These are phyloP conservation scores for Pollenia labialis DNA, from an alignment of 2,888 invertebrate genomes.

Conservation along the genomic window DNA sequence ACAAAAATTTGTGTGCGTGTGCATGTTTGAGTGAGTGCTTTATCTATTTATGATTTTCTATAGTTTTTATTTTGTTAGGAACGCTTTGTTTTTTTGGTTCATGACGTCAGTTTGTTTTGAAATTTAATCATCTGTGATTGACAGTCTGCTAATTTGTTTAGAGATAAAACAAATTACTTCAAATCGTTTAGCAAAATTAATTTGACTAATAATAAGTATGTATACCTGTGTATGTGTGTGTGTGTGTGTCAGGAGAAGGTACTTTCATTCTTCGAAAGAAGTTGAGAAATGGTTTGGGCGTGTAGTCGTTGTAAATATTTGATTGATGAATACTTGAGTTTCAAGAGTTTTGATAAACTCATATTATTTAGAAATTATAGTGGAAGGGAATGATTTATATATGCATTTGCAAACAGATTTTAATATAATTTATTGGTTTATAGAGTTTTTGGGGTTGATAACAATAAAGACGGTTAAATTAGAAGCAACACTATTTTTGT, in stretches of 20 bases:
- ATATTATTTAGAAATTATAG: not conserved
- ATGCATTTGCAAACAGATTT: not conserved
- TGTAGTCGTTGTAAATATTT: constrained; percentile 30
- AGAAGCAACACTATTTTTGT: not conserved
- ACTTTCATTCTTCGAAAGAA: not conserved
- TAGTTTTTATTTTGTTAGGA: not conserved
- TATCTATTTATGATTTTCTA: not conserved
- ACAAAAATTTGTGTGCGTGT: not conserved
- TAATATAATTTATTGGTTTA: not conserved
- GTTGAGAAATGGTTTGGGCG: not conserved
- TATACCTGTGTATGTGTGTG: too few relatives aligned
- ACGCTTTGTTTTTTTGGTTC: not conserved
- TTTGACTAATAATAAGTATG: constrained; percentile 22
- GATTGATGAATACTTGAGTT: constrained; percentile 21
- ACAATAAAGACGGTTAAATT: too few relatives aligned
- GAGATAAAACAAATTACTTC: constrained; percentile 56
- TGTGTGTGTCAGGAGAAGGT: not conserved
- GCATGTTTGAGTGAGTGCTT: not conserved
- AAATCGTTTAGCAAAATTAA: constrained; percentile 65
- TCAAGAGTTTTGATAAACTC: constrained; percentile 14
- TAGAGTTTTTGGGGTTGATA: not conserved
- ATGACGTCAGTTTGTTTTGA: constrained; percentile 62
- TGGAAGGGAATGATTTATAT: constrained; percentile 4
- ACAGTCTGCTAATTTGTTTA: constrained; percentile 63
- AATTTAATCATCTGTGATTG: constrained; percentile 67